Base-by-base conservation (phyloP, 2,888 invertebrate genomes). In the Lomographa bimaculata region DNA sequence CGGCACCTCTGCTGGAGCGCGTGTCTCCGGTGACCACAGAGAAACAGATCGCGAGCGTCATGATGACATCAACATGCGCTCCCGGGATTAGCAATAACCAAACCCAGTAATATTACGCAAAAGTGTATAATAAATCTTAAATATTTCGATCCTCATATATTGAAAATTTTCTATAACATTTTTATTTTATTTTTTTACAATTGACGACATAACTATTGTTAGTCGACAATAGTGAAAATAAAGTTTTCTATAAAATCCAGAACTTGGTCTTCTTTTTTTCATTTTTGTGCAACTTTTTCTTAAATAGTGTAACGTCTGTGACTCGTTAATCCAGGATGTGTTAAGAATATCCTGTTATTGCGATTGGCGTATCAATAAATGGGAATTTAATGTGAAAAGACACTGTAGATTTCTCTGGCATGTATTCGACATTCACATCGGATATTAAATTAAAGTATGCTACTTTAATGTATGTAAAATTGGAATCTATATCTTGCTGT, bases 11-110 rank as follows among this genome's bases (percentile, higher is more conserved):
- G 81, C 85, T 7, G 83, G 74, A 48, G 79, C 75, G 24, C 82
- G 89, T 44, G 83, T 89, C 34, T 87, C 86, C 26, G 89, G 89
- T 29, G 87, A 87, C 60, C 86, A 87, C 49, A 79, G 85, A 35
- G 85, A 86, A 49, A 69, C 75, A 7, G 85, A 82, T 48, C 75
- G 86, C 27, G 84, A 85, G 56, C 74, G 89, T 16, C 86, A 87
- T 52, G 87, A 89, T 49, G 81, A 87, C 53, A 86, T 87, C 59
- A 78, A 82, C 53, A 72, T 79, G 74, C 83, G 86, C 63, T 73
- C 80, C 36, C 85, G 78, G 46, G 77, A 82, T 55, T 86, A 63
- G 71, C 30, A 27, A 18, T 35, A 33, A 34, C 32, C 20, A 27
- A 39, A 35, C 27, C 38, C 30, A 35, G 26, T 28, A 40, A 29